Evolutionary conservation across 2,888 invertebrate species (phyloP), one percentile per base, ranked within the genome.

Genomic region (Dynastes tityus): DNA sequence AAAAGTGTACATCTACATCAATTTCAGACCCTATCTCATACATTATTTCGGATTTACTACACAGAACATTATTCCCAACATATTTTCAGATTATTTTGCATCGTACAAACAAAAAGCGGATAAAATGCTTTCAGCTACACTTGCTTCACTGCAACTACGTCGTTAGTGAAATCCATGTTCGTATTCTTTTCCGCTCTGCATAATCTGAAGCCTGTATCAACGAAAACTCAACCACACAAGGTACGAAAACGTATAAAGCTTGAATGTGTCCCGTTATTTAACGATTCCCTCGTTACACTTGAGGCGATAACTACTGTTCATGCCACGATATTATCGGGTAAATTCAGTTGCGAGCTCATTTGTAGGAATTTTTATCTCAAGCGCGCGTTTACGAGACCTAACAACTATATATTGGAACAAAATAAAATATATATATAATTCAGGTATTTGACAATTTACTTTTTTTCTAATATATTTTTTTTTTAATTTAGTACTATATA

Each of bases 271-370:
- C 51, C 51, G 68, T 53, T 53, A 32, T 27, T 29, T 68, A 68
- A 68, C 58, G 32, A 22, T 55, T 16, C 37, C n/a, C 37, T 58
- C 16, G 55, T 71, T 55, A 58, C n/a, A n/a, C 58, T n/a, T 37
- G 8, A 8, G 37, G 9, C 71, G 32, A 37, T 58, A 53, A 53
- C 55, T 71, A 71, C 37, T 16, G 55, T 58, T 71, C 37, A 40
- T 71, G 58, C 58, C 37, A 55, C 3, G 37, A 37, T 71, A 58
- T 71, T 71, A 71, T 55, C 58, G 27, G 49, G 49, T 58, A 55
- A 58, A 74, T 61, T 63, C 32, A 63, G n/a, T n/a, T 8, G 16
- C 40, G 6, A 61, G 13, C 61, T 74, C 61, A n/a, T 74, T 63
- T 61, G 9, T 27, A 22, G 37, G 22, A 45, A 74, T 22, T 49